Conservation (phyloP, 2,797 vertebrate genomes). For the Amblyraja radiata region DNA sequence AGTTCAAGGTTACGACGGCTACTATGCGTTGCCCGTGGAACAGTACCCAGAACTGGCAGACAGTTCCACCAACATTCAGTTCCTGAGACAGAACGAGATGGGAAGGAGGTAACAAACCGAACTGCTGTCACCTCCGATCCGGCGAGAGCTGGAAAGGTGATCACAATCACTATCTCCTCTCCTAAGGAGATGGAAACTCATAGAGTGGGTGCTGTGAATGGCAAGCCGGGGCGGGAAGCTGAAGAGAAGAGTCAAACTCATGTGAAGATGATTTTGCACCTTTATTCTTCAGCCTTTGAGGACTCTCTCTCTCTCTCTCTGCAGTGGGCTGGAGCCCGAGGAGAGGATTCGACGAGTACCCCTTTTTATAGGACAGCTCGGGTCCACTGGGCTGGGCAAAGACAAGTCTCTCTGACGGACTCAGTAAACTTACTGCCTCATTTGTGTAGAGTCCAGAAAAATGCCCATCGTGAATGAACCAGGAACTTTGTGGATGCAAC, state of each 20-base stretch:
- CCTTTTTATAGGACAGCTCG: slow-evolving; percentile 74
- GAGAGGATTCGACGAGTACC: slow-evolving; percentile 62
- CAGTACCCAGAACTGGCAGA: slow-evolving; percentile 98
- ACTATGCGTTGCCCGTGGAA: slow-evolving; percentile 94
- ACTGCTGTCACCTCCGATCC: slow-evolving; percentile 60
- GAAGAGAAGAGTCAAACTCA: slow-evolving; percentile 67
- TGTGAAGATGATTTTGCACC: slow-evolving; percentile 76
- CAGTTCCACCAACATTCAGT: slow-evolving; percentile 99
- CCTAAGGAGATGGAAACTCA: slow-evolving; percentile 87
- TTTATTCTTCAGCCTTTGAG: slow-evolving; percentile 25
- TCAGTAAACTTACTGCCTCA: slow-evolving; percentile 38
- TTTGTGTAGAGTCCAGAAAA: slow-evolving; percentile 17
- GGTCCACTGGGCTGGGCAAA: slow-evolving; percentile 63
- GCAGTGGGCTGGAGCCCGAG: slow-evolving; percentile 18
- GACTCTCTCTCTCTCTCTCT: background rate
- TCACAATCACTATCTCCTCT: slow-evolving; percentile 73
- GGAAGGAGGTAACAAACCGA: slow-evolving; percentile 97
- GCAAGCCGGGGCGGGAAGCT: slow-evolving; percentile 90
- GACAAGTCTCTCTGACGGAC: slow-evolving; percentile 27
- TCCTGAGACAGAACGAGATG: slow-evolving; percentile 99
- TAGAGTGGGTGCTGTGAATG: slow-evolving; percentile 73
- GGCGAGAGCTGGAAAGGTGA: slow-evolving; percentile 59
- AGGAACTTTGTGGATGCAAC: slow-evolving; percentile 28
- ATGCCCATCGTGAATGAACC: slow-evolving; percentile 29
- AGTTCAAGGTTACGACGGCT: slow-evolving; percentile 95